A percentile compares a stretch with the other conserved stretches of the same genome.
phyloP scores from a whole-genome alignment of 2,797 vertebrate genomes.

The Austrolebias charrua region DNA sequence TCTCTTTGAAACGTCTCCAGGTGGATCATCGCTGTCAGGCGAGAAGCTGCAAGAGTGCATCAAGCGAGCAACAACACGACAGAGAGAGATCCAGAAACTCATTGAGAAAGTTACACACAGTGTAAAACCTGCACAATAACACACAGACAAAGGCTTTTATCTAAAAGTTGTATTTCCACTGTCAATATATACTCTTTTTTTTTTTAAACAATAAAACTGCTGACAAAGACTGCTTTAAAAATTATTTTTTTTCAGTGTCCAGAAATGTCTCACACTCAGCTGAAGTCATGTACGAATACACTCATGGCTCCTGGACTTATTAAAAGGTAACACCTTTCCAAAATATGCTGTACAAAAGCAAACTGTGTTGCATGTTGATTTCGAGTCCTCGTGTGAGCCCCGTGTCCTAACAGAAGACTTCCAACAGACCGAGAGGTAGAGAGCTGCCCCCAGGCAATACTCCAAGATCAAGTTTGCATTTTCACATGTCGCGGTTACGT shows the following conservation, averaged over 20 bases:
- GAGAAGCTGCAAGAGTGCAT: constrained; percentile 95
- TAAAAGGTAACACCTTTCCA: constrained; percentile 76
- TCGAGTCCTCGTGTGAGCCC: constrained; percentile 66
- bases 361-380: constrained; percentile 75
- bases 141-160: constrained; percentile 63
- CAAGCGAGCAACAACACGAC: constrained; percentile 84
- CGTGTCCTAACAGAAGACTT: constrained; percentile 60
- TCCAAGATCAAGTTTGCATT: constrained; percentile 71
- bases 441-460: constrained; percentile 69
- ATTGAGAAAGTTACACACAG: constrained; percentile 87
- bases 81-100: constrained; percentile 89
- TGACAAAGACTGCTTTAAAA: constrained; percentile 90
- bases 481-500: constrained; percentile 62
- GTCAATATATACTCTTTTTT: constrained; percentile 89
- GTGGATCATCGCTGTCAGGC: constrained; percentile 79
- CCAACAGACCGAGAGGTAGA: constrained; percentile 75
- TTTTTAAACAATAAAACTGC: constrained; percentile 88
- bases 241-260: constrained; percentile 80
- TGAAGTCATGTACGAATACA: constrained; percentile 75
- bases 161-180: constrained; percentile 96
- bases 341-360: constrained; percentile 80
- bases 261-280: constrained; percentile 74
- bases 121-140: constrained; percentile 71
- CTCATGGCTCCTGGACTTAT: constrained; percentile 72
- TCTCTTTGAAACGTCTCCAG: constrained; percentile 35